Evolutionary conservation across 2,888 invertebrate species (phyloP), one percentile per base, ranked within the genome.

Genomic region (Antheraea yamamai): DNA sequence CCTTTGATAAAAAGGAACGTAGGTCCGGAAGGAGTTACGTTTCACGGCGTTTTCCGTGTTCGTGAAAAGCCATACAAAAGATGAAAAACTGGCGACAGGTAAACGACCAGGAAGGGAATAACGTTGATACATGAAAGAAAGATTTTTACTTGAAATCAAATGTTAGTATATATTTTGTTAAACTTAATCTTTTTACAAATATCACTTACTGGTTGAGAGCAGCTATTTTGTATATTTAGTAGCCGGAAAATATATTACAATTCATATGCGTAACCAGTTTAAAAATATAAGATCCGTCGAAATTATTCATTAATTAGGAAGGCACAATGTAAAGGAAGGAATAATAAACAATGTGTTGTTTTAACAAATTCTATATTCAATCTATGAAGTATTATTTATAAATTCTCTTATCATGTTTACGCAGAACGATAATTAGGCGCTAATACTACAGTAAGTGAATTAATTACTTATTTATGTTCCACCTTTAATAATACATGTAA

Each of bases 21-120:
- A 39, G 70, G 70, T 39, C 70, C 70, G 70, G 70, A 70, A 70
- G 70, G 70, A 70, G 70, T 70, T 70, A 70, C 70, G 70, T 70
- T 70, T 70, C 39, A 70, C 35, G 70, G 70, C 39, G 7, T 70
- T 70, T 70, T 70, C 70, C 70, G 39, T 70, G 70, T 70, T 70
- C 70, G n/a, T 70, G 70, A 70, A 35, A 70, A 70, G 70, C 70
- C 70, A 70, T 39, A 70, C 39, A 70, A 70, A 18, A 70, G 70
- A 70, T 70, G 70, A 70, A 70, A 70, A 39, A 70, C 70, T 70
- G 39, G 70, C 70, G 39, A 70, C 70, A 70, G 70, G 70, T 70
- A 70, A 70, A 70, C 70, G 35, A n/a, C 39, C 70, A 18, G 39
- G 70, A 70, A 70, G 39, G 70, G 70, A 70, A 70, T 70, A 70